Evolutionary conservation across 2,797 vertebrate species (phyloP).

Genomic region (Coendou prehensilis): DNA sequence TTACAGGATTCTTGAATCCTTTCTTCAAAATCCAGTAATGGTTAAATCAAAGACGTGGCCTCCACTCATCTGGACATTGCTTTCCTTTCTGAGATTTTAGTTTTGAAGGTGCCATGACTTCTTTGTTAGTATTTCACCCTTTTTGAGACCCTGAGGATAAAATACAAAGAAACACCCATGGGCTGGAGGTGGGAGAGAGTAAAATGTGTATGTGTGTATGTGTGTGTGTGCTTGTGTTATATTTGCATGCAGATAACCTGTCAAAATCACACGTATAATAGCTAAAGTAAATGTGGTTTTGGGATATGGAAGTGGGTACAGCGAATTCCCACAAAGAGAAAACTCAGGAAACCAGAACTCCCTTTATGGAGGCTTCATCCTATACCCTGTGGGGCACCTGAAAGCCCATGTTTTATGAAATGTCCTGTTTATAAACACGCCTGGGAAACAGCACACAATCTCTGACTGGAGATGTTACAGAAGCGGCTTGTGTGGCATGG

Average conservation of each 20-base stretch:
- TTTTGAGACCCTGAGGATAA: background rate
- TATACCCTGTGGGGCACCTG: background rate
- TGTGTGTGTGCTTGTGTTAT: background rate
- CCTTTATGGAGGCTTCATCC: background rate
- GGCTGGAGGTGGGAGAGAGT: background rate
- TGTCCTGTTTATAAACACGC: background rate
- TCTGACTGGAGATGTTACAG: background rate
- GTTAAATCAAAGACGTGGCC: background rate
- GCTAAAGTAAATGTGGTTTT: background rate
- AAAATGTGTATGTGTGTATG: background rate
- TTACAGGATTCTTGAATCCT: background rate
- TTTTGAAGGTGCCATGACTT: background rate
- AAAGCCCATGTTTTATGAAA: background rate
- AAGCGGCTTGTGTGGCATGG: background rate
- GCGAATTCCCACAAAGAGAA: background rate
- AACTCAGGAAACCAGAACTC: background rate
- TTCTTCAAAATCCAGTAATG: background rate
- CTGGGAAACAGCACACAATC: background rate
- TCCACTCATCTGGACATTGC: background rate
- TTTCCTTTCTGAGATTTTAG: background rate
- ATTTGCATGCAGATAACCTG: background rate
- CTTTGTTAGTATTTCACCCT: background rate
- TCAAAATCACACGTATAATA: background rate
- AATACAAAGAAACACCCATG: background rate
- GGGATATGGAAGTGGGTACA: background rate